These are phyloP conservation scores for Papilio aristodemus DNA, from an alignment of 1,140 invertebrate genomes.

Conservation along the genomic window DNA sequence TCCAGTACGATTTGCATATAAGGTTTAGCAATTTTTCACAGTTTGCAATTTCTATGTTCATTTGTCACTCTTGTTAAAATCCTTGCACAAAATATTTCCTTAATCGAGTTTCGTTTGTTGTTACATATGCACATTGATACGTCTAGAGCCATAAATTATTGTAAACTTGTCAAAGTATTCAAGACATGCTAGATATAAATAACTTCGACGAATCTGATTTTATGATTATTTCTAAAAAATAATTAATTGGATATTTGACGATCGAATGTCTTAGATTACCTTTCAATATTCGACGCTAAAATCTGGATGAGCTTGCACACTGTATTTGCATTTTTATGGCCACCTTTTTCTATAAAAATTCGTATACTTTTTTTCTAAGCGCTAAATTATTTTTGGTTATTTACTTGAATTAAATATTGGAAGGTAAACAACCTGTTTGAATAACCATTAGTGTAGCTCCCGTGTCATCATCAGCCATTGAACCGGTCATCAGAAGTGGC, in stretches of 20 bases:
- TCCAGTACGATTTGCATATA: conserved; percentile 54
- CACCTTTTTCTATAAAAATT: conserved; percentile 26
- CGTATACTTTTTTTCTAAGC: conserved; percentile 16
- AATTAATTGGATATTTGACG: conserved; percentile 30
- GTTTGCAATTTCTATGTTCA: conserved; percentile 49
- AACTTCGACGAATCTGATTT: conserved; percentile 16
- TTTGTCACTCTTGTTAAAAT: conserved; percentile 59
- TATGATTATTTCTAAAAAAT: conserved; percentile 13
- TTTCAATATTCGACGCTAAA: not conserved
- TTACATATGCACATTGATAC: not conserved
- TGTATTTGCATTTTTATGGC: conserved; percentile 34
- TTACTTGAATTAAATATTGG: conserved; percentile 28
- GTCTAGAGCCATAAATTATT: conserved; percentile 19
- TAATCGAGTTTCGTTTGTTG: conserved; percentile 35
- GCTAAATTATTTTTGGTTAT: conserved; percentile 10
- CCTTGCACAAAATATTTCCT: conserved; percentile 41
- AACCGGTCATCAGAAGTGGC: conserved; percentile 60
- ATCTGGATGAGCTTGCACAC: conserved; percentile 26
- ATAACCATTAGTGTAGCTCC: conserved; percentile 47
- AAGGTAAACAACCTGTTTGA: conserved; percentile 35
- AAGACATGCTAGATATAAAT: conserved; percentile 25
- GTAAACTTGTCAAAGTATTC: conserved; percentile 18
- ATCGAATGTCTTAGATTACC: conserved; percentile 25
- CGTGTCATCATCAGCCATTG: conserved; percentile 59
- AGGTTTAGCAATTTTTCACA: conserved; percentile 53